Evolutionary conservation across 2,888 invertebrate species (phyloP), one percentile per base, ranked within the genome.

Genomic region (Oscheius sp.): DNA sequence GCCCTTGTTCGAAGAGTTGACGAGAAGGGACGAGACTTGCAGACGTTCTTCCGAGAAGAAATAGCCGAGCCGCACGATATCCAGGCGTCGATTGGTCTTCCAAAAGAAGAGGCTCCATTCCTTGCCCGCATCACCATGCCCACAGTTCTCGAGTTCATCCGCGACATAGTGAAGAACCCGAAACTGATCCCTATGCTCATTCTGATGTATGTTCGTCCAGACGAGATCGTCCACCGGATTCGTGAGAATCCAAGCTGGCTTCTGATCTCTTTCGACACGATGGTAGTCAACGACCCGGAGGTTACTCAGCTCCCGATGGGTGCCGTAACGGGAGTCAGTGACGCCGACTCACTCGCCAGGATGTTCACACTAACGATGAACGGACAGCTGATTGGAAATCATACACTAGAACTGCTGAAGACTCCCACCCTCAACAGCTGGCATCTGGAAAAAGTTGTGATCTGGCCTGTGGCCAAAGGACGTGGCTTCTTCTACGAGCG

Each of bases 21-120:
- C 78, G 81, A 80, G 29, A 65, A 70, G 7, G 76, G 80, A 47
- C 75, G 87, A 47, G 76, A 78, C 65, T 71, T 86, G 42, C 70
- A 68, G 35, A 74, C 75, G 13, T 87, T 86, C 70, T 90, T 90
- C 80, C 71, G 79, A 13, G 89, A 89, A 59, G 86, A 87, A 66
- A 85, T 87, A 33, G 84, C 86, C 1, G 50, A 77, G 10, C 80
- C 79, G 2, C 50, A 84, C 57, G 82, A 76, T 55, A 58, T 87
- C 33, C 83, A 86, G 62, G 77, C 85, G 29, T 78, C 79, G 48
- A 86, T 87, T 35, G 87, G 86, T 1, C 71, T 72, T 35, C 33
- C 66, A 3, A 75, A 74, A 59, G n/a, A 70, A 10, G 79, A 82
- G 37, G 78, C 71, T 13, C 78, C 78, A 2, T 78, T 48, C 63